A percentile compares a stretch with the other conserved stretches of the same genome.
Evolutionary conservation across 30 jellyfish, hydroid and myxozoan genomes (phyloP).

Genomic region (Nemopilema nomurai): DNA sequence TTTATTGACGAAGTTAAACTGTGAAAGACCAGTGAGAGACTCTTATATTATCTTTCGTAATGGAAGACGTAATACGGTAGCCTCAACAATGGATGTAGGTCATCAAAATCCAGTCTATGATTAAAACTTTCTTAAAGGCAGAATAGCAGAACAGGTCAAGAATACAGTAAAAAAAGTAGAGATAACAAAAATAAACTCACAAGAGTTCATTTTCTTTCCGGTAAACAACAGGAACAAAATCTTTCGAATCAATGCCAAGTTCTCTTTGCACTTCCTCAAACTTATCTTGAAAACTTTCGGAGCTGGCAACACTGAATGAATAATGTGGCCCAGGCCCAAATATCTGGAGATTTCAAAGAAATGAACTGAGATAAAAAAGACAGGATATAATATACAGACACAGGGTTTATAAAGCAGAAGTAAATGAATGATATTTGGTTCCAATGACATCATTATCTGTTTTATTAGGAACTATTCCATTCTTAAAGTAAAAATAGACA

Average conservation of each 20-base stretch:
- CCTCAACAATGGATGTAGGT: too few species aligned
- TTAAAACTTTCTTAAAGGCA: too few species aligned
- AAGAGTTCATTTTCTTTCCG: slow-evolving; percentile 48
- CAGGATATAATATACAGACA: background rate
- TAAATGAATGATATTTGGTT: background rate
- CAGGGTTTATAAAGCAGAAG: background rate
- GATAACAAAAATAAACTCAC: slow-evolving; percentile 22
- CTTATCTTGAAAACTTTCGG: slow-evolving; percentile 74
- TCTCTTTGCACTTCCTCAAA: slow-evolving; percentile 70
- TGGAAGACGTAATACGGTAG: too few species aligned
- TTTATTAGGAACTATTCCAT: too few species aligned
- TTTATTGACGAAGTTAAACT: too few species aligned
- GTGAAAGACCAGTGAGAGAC: too few species aligned
- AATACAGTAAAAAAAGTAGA: too few species aligned
- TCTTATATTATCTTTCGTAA: too few species aligned
- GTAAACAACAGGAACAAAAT: slow-evolving; percentile 77
- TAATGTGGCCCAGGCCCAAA: slow-evolving; percentile 86
- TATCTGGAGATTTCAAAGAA: slow-evolving; percentile 7
- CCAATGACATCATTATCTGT: background rate
- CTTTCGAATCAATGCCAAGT: slow-evolving; percentile 64
- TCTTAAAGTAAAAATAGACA: too few species aligned
- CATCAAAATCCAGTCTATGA: too few species aligned
- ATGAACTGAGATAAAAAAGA: background rate
- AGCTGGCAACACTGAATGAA: slow-evolving; percentile 73
- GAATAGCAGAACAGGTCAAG: too few species aligned